phyloP scores from a whole-genome alignment of 1,140 invertebrate genomes.

The Linepithema humile region DNA sequence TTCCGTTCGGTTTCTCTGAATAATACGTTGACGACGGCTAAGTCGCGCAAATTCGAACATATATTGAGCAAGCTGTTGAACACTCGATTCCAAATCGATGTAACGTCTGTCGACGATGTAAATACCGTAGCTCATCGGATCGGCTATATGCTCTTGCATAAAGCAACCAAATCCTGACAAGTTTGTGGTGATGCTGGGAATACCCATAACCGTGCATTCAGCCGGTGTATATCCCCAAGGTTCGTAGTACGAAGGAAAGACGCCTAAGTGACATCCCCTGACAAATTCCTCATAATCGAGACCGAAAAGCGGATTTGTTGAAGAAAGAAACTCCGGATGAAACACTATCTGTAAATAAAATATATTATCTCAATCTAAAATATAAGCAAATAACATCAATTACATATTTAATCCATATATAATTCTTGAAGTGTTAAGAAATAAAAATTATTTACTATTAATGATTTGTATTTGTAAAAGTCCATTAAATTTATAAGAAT shows the following conservation, averaged over 20 bases:
- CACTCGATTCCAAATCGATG: conserved; percentile 94
- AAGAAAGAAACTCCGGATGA: conserved; percentile 99
- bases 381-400: neutral
- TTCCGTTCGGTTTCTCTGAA: conserved; percentile 99
- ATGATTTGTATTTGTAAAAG: too few species aligned
- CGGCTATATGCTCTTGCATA: conserved; percentile 98
- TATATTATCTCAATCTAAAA: conserved; percentile 17
- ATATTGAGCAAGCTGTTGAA: conserved; percentile 96
- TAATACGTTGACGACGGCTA: conserved; percentile 97
- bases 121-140: conserved; percentile 99
- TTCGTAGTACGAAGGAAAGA: conserved; percentile 99
- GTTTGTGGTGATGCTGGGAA: conserved; percentile 98
- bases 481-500: too few species aligned
- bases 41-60: conserved; percentile 98
- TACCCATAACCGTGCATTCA: conserved; percentile 99
- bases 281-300: conserved; percentile 99
- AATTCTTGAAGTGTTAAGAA: too few species aligned
- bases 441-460: too few species aligned
- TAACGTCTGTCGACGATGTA: conserved; percentile 98
- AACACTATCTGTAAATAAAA: conserved; percentile 93
- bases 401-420: neutral
- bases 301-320: conserved; percentile 98
- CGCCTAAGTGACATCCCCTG: conserved; percentile 98
- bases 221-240: conserved; percentile 99
- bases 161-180: conserved; percentile 99